phyloP scores from a whole-genome alignment of 2,113 vertebrate genomes.

The Callorhinus ursinus region DNA sequence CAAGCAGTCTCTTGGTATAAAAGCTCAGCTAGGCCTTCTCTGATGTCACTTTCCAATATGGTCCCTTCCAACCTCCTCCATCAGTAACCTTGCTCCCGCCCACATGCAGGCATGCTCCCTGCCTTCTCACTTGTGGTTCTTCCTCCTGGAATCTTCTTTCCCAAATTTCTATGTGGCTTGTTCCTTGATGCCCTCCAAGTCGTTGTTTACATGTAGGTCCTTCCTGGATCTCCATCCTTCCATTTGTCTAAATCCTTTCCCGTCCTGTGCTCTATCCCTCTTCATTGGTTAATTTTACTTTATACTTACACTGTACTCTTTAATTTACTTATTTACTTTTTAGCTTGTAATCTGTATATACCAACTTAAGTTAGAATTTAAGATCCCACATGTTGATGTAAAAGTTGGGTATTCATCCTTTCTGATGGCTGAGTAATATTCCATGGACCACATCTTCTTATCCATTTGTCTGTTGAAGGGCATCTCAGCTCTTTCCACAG shows the following conservation, averaged over 20 bases:
- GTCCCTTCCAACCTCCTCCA: background rate
- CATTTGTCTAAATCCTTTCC: background rate
- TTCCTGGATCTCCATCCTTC: background rate
- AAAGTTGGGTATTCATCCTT: too few relatives aligned
- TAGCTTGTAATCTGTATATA: background rate
- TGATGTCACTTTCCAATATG: background rate
- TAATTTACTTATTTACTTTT: background rate
- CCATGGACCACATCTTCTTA: too few relatives aligned
- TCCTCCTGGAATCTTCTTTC: background rate
- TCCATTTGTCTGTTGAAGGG: too few relatives aligned
- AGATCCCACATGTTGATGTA: too few relatives aligned
- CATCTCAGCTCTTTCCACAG: too few relatives aligned
- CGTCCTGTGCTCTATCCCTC: background rate
- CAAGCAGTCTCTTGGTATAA: background rate
- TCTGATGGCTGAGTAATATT: too few relatives aligned
- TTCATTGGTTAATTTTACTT: background rate
- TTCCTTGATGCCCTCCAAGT: background rate
- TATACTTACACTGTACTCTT: background rate
- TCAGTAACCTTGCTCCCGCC: too few relatives aligned
- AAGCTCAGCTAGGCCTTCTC: background rate
- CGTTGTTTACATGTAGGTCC: background rate
- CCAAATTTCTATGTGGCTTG: too few relatives aligned
- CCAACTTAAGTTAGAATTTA: background rate
- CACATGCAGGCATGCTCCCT: too few relatives aligned
- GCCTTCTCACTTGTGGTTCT: background rate